Base-by-base conservation (phyloP, 2,797 vertebrate genomes). In the Lophotriccus pileatus region DNA sequence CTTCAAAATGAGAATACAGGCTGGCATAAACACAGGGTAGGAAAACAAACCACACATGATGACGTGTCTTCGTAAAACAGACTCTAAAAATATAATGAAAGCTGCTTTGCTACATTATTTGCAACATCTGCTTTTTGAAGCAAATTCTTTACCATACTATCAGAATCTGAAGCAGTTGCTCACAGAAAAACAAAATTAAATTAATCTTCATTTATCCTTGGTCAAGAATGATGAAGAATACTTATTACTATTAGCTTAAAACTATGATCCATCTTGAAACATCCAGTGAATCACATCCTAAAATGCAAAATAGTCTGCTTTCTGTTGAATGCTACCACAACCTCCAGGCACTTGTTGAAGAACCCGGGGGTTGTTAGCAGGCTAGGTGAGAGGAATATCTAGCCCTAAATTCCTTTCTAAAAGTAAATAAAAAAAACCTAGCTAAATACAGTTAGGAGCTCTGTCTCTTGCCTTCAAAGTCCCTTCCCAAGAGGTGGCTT, bases 51-150 rank as follows among this genome's bases (percentile, higher is more conserved):
- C 13, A 39, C 34, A 53, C 37, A 52, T 9, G 3, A 63, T 39
- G 15, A 87, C 0, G 0, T 28, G 47, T 34, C 37, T 81, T 32
- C 43, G 32, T 69, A 60, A 84, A 84, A 90, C 1, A 75, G 21
- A 24, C 14, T 79, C 78, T 78, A 95, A 94, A 95, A 94, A 91
- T 69, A 94, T 17, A 17, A 60, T 17, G n/a, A 92, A 75, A 89
- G 43, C 39, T 30, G 52, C 63, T 79, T 58, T 79, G 37, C 55
- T 79, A 87, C 46, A 66, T 66, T 32, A 82, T 72, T 87, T 78
- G 74, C 78, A 84, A 52, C 73, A 86, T 60, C n/a, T 39, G 34
- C 3, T 95, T 90, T 75, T 79, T 62, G 53, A 94, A 93, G 46
- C 12, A 69, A 49, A 72, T 87, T 49, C 68, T 47, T 82, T 69